Conservation (phyloP, 2,888 invertebrate genomes). For the Aquatica leii region DNA sequence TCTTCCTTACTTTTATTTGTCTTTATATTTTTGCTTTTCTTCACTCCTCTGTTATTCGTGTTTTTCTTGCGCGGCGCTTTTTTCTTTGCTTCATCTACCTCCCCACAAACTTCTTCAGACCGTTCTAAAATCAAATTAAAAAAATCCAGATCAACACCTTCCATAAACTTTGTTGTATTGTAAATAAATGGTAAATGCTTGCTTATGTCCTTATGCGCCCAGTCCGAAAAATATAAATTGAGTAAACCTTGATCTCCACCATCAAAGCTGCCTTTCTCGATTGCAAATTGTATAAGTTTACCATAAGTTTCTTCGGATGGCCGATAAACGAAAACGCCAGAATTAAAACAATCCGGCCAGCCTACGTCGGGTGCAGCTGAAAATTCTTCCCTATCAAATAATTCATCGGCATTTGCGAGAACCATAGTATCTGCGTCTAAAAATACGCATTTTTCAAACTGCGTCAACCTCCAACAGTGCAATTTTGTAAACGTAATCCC, state of each 20-base stretch:
- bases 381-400: constrained; percentile 95
- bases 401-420: constrained; percentile 93
- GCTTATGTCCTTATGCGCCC: constrained; percentile 91
- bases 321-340: constrained; percentile 94
- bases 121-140: no score
- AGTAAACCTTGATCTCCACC: constrained; percentile 95
- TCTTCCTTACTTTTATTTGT: no score
- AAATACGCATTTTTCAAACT: constrained; percentile 97
- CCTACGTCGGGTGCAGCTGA: constrained; percentile 97
- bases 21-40: no score
- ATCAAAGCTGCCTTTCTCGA: constrained; percentile 93
- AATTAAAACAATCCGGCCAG: constrained; percentile 99
- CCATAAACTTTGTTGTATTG: no score
- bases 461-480: constrained; percentile 97
- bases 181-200: constrained; percentile 97
- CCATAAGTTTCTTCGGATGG: constrained; percentile 91
- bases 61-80: no score
- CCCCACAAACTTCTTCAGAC: no score
- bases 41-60: no score
- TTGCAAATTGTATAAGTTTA: constrained; percentile 81
- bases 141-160: no score
- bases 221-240: constrained; percentile 93
- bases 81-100: no score
- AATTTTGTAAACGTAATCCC: constrained; percentile 99
- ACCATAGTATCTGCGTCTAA: constrained; percentile 98